These are phyloP conservation scores for Sinhomidia bicolor DNA, from an alignment of 2,888 invertebrate species.

Conservation along the genomic window DNA sequence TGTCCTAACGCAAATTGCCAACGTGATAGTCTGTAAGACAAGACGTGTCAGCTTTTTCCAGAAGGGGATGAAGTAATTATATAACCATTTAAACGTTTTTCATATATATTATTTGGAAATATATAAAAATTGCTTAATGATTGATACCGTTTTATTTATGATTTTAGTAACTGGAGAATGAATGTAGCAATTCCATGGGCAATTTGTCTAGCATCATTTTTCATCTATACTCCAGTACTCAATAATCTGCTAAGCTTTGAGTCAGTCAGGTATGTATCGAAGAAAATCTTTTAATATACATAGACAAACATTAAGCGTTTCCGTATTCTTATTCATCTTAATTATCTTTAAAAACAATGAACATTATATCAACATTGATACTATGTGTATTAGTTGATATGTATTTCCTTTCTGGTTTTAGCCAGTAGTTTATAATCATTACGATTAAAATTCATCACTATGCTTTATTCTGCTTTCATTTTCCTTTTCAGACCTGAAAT, in stretches of 20 bases:
- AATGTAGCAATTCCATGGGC: conserved; percentile 77
- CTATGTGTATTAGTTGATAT: too few species aligned
- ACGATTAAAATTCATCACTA: not conserved
- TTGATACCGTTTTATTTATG: too few species aligned
- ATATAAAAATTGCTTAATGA: not conserved
- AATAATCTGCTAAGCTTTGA: conserved; percentile 58
- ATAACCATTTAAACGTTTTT: not conserved
- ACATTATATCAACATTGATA: too few species aligned
- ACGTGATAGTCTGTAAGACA: conserved; percentile 78
- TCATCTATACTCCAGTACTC: conserved; percentile 77
- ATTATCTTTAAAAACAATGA: conserved; percentile 6
- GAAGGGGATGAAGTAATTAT: conserved; percentile 81
- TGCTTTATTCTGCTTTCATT: not conserved
- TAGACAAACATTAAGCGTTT: too few species aligned
- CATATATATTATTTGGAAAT: too few species aligned
- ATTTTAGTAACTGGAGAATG: conserved; percentile 78
- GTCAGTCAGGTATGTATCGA: conserved; percentile 57
- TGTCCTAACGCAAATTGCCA: conserved; percentile 77
- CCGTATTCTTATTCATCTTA: too few species aligned
- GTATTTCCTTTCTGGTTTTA: not conserved
- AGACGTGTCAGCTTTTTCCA: conserved; percentile 76
- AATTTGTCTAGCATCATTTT: conserved; percentile 71
- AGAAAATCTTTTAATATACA: too few species aligned
- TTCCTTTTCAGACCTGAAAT: conserved; percentile 80
- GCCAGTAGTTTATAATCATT: not conserved